Base-by-base conservation (phyloP, 2,888 invertebrate species). In the Sinopyrophorus schimmeli region DNA sequence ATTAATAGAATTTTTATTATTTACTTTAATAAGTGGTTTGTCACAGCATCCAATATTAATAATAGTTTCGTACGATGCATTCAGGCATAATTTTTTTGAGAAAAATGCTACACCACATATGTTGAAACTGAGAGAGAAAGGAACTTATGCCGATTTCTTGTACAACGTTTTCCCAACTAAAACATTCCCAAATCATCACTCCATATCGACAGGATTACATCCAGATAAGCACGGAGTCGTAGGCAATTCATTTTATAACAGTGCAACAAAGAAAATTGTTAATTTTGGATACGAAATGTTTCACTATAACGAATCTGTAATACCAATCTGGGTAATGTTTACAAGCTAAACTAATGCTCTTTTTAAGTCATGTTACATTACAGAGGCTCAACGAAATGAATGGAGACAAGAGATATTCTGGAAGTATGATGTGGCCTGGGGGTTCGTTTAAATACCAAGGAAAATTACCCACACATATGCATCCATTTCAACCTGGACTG, bases 121-220 rank as follows among this genome's bases (percentile, higher is more conserved):
- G 71, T 73, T 79, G 28, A 68, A 70, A 40, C 62, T 88, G 26
- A 77, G 77, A 24, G 62, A 69, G 7, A 64, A 75, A 44, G 84
- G 86, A 3, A 78, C 80, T 3, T 73, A 76, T 54, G 74, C 81
- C 0, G 78, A 80, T 47, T 78, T 79, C 59, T 76, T 85, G 73
- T 70, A 72, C 30, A 82, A 81, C 62, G 77, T 81, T 24, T 85
- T 84, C 64, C 78, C 81, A 0, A 87, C 87, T 1, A 84, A 84
- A 71, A 89, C 88, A 1, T 84, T 84, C 63, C 84, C 87, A 0
- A 88, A 88, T 72, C 88, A 88, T 70, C 83, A 83, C 62, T 78
- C 84, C 1, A 82, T 88, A 41, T 83, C 81, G 0, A 89, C 84
- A 16, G 87, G 87, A 5, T 68, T 84, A 35, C 84, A 81, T 63